Evolutionary conservation across 2,888 invertebrate genomes (phyloP).

Genomic region (Acronicta aceris): DNA sequence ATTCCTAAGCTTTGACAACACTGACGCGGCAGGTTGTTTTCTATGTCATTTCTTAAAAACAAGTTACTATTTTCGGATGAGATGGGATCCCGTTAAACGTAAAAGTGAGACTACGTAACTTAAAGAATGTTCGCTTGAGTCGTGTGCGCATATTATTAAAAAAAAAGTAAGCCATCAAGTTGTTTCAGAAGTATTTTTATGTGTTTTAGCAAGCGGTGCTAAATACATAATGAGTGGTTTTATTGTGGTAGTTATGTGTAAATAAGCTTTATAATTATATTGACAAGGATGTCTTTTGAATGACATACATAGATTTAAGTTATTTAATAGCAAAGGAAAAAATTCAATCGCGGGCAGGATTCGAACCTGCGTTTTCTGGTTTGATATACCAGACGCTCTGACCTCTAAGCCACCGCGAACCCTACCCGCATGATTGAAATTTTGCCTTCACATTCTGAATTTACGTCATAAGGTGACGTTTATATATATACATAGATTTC

Average conservation of each 20-base stretch:
- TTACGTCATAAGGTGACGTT: no score
- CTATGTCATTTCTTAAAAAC: slow-evolving; percentile 77
- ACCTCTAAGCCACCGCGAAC: no score
- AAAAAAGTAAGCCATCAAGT: slow-evolving; percentile 64
- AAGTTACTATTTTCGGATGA: slow-evolving; percentile 67
- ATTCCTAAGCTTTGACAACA: slow-evolving; percentile 1
- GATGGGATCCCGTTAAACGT: slow-evolving; percentile 75
- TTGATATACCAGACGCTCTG: no score
- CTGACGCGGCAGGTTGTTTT: slow-evolving; percentile 67
- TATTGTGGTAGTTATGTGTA: slow-evolving; percentile 3
- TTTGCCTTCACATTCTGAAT: no score
- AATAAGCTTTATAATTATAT: not conserved
- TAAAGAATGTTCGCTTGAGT: slow-evolving; percentile 53
- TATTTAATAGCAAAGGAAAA: no score
- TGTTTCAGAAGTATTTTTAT: slow-evolving; percentile 59
- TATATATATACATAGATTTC: not conserved
- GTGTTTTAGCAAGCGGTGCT: slow-evolving; percentile 29
- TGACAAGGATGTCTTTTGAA: no score
- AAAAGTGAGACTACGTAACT: slow-evolving; percentile 59
- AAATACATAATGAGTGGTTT: slow-evolving; percentile 44
- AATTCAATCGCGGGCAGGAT: no score
- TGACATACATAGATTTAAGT: not conserved
- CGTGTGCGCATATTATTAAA: slow-evolving; percentile 51
- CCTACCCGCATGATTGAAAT: no score
- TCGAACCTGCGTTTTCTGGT: no score